Base-by-base conservation (phyloP, 2,888 invertebrate genomes). In the Ophion costatus region DNA sequence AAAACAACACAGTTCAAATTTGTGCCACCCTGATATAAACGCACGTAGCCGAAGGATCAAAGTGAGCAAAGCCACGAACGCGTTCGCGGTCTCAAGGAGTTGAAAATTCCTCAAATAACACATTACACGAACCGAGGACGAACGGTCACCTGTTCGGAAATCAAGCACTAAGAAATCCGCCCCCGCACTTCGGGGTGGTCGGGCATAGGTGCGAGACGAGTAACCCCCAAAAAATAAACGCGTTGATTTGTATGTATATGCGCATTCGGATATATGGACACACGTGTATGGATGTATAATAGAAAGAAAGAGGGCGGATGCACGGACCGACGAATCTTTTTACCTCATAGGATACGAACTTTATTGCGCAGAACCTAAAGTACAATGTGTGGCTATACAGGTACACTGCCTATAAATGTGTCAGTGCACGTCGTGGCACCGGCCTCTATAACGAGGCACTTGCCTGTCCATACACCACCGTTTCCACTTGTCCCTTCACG, bases 271-370 rank as follows among this genome's bases (percentile, higher is more conserved):
- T 33, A 59, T 56, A 45, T 42, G 61, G 22, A 63, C 22, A 63
- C 61, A 79, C n/a, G 51, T 69, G 56, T 70, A 24, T 24, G 24
- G 45, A 33, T 74, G 75, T 11, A 74, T 1, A 20, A 71, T 45
- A 57, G 70, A 85, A 89, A 85, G 87, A 87, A 88, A 84, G 86
- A 89, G 86, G 88, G 87, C 87, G 89, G 87, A 89, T 89, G 89
- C 88, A 88, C 85, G 89, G 87, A 87, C 88, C 85, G 86, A 73
- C 86, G 85, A 73, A 86, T 84, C 87, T 85, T 87, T 86, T 84
- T 77, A 82, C 75, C 61, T 74, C 69, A 29, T 59, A 42, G 74
- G 76, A 83, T 64, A 83, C 85, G 83, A 88, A 86, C 89, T 88
- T 86, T 86, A 85, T 86, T 79, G 66, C 73, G 74, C 33, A 75